Conservation (phyloP, 2,113 vertebrate species). For the Hipposideros armiger region DNA sequence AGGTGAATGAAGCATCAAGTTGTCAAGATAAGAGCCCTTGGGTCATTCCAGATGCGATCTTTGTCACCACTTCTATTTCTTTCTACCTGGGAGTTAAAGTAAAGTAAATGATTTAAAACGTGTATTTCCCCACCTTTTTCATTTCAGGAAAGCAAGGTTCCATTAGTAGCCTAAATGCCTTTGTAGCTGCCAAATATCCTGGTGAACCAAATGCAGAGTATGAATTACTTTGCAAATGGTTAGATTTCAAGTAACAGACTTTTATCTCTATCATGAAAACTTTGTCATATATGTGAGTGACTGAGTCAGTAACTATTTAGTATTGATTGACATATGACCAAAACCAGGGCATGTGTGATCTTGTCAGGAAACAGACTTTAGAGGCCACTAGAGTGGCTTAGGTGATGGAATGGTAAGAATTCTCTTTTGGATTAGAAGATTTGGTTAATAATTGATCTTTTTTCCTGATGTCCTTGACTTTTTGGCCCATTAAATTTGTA, state of each 20-base stretch:
- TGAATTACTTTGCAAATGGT: constrained; percentile 21
- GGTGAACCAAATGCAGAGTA: background rate
- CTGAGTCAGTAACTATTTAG: background rate
- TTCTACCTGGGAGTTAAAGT: background rate
- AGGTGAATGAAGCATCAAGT: background rate
- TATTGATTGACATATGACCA: background rate
- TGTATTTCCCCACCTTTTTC: background rate
- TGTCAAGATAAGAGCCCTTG: constrained; percentile 41
- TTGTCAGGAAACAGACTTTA: background rate
- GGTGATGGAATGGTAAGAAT: background rate
- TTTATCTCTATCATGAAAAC: background rate
- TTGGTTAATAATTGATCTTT: background rate
- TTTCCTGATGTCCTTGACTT: background rate
- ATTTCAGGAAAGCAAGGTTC: background rate
- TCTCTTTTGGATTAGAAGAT: background rate
- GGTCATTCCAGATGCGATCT: background rate
- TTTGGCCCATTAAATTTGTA: background rate
- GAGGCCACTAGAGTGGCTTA: background rate
- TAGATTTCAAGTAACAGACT: background rate
- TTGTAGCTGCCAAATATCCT: background rate
- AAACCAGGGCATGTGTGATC: background rate
- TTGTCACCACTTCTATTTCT: background rate
- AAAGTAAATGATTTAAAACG: background rate
- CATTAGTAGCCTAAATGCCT: background rate
- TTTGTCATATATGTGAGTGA: background rate